Evolutionary conservation across 2,888 invertebrate genomes (phyloP), one percentile per base, ranked within the genome.

Genomic region (Thecocarcelia acutangulata): DNA sequence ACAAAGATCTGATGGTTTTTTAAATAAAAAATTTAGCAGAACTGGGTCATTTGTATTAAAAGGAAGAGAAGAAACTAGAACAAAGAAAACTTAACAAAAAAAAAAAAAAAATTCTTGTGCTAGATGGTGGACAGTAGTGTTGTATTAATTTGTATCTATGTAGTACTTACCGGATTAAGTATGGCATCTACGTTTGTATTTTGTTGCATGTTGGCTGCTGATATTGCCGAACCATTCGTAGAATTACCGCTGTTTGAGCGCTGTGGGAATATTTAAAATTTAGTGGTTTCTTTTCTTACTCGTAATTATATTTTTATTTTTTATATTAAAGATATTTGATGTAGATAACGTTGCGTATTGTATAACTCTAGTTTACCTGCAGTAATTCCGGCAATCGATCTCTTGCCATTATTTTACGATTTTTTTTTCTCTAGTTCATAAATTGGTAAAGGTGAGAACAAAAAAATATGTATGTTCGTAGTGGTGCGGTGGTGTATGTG

Each of bases 311-410:
- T 54, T 59, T 13, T 66, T 15, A 1, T 50, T 24, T 28, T 19
- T n/a, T n/a, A 15, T 44, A n/a, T 33, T 37, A 21, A 24, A 13
- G 17, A 15, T 50, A 58, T 17, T 37, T n/a, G 17, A 42, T 37
- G n/a, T 54, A 59, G 42, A 50, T 59, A 75, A 50, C 50, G 44
- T 56, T 44, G 66, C 52, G 66, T 61, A 72, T 72, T 83, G 66
- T 83, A 68, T 79, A 64, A 72, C 79, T 75, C 70, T 63, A 72
- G 68, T 86, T 88, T 86, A 90, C 90, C 89, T 90, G 89, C 70
- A 90, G 85, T 84, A 90, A 87, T 84, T 90, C 90, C 28, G 90
- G 88, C 73, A 90, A 86, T 83, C 90, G 88, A 84, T 90, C 90
- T 87, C 87, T 86, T 79, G 87, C 88, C 90, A 90, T 90, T 85